Evolutionary conservation across 1,140 invertebrate species (phyloP).

Genomic region (Pinna nobilis): DNA sequence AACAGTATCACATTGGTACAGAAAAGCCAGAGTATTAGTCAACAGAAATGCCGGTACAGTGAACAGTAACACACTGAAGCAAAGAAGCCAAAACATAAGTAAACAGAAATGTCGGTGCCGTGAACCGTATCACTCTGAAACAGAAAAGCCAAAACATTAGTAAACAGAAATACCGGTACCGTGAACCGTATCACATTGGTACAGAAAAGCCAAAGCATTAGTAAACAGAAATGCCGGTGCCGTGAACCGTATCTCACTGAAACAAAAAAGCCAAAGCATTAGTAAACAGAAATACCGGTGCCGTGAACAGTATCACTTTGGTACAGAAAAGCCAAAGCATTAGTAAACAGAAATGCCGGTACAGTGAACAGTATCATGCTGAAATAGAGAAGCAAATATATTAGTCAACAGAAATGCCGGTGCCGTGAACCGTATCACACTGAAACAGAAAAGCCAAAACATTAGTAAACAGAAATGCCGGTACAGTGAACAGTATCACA

Average conservation of each 20-base stretch:
- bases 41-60: neutral
- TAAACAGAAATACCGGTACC: too few relatives aligned
- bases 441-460: neutral
- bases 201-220: neutral
- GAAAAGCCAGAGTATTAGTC: neutral
- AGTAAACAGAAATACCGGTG: neutral
- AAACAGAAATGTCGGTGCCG: slow-evolving; percentile 32
- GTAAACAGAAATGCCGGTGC: neutral
- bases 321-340: slow-evolving; percentile 67
- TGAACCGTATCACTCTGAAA: slow-evolving; percentile 40
- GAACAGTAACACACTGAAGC: slow-evolving; percentile 13
- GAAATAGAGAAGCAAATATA: too few relatives aligned
- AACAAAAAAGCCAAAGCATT: neutral
- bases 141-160: too few relatives aligned
- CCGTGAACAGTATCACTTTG: neutral
- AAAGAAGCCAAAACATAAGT: too few relatives aligned
- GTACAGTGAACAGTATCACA: too few relatives aligned
- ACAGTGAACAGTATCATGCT: slow-evolving; percentile 40
- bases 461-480: neutral
- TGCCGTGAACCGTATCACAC: too few relatives aligned
- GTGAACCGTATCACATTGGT: too few relatives aligned
- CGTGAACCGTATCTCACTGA: too few relatives aligned
- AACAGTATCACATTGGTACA: too few relatives aligned
- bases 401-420: too few relatives aligned
- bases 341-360: too few relatives aligned